Conservation (phyloP, 2,797 vertebrate genomes). For the Harpagifer antarcticus region DNA sequence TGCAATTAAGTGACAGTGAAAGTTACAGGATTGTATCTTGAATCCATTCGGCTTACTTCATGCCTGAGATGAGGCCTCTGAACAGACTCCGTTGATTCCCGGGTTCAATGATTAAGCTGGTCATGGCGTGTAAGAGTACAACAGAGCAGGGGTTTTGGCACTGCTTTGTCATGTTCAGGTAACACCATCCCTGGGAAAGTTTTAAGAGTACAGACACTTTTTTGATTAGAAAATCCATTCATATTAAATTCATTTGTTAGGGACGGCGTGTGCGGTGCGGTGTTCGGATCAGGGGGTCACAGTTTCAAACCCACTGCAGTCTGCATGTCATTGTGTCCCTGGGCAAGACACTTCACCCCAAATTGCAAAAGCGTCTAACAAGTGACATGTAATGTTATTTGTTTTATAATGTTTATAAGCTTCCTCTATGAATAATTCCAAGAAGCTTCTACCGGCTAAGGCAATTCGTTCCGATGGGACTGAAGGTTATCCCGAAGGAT, state of each 20-base stretch:
- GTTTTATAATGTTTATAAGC: conserved; percentile 51
- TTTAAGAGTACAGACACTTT: conserved; percentile 27
- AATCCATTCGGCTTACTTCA: conserved; percentile 74
- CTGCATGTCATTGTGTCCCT: too few relatives aligned
- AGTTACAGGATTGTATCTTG: conserved; percentile 74
- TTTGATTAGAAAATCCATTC: conserved; percentile 53
- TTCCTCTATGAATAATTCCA: conserved; percentile 55
- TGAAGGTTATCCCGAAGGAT: conserved; percentile 70
- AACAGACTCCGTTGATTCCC: conserved; percentile 58
- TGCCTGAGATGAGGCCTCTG: conserved; percentile 63
- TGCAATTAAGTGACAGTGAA: conserved; percentile 78
- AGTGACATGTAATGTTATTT: background rate
- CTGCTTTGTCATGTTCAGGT: conserved; percentile 36
- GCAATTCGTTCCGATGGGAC: conserved; percentile 58
- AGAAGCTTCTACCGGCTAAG: conserved; percentile 22
- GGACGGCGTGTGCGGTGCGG: too few relatives aligned
- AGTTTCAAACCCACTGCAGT: too few relatives aligned
- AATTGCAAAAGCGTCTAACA: too few relatives aligned
- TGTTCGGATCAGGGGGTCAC: too few relatives aligned
- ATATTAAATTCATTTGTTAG: conserved; percentile 52
- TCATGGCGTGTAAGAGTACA: conserved; percentile 46
- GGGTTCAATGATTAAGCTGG: conserved; percentile 55
- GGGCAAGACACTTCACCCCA: too few relatives aligned
- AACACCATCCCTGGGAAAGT: conserved; percentile 1
- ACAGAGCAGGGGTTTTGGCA: conserved; percentile 43